phyloP scores from a whole-genome alignment of 2,888 invertebrate species.

The Scelioninae gen. 2 region DNA sequence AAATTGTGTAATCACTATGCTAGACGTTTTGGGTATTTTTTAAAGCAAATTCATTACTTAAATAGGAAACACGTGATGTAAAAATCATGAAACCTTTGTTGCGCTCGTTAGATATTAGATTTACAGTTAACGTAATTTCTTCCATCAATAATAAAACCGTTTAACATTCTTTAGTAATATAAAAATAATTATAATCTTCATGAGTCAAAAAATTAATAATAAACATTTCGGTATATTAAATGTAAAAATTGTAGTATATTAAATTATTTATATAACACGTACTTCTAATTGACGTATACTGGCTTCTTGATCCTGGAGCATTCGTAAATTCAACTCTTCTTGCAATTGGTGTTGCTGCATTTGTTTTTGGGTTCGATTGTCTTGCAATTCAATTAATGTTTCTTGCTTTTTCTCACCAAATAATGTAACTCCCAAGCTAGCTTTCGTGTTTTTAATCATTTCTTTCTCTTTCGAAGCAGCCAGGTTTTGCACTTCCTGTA shows the following conservation, averaged over 20 bases:
- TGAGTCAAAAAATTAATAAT: neutral
- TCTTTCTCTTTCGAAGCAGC: conserved; percentile 95
- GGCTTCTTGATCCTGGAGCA: conserved; percentile 91
- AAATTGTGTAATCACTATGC: no score
- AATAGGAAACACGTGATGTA: no score
- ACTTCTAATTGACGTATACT: conserved; percentile 94
- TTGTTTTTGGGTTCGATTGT: conserved; percentile 78
- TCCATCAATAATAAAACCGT: no score
- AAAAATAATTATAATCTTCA: conserved; percentile 4
- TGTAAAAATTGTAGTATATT: neutral
- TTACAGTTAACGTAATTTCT: no score
- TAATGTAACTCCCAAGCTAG: conserved; percentile 78
- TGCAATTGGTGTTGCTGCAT: conserved; percentile 85
- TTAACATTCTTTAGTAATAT: neutral
- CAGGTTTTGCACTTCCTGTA: conserved; percentile 86
- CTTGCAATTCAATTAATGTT: conserved; percentile 80
- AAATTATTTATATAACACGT: conserved; percentile 59
- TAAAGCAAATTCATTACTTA: no score
- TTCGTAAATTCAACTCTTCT: conserved; percentile 89
- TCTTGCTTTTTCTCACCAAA: conserved; percentile 77
- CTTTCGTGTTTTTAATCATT: conserved; percentile 86
- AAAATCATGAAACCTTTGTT: no score
- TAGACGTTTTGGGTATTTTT: no score
- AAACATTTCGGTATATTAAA: no score
- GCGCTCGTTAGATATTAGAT: no score